These are phyloP conservation scores for Girardia tigrina DNA, from an alignment of 2,888 invertebrate genomes.

Conservation along the genomic window DNA sequence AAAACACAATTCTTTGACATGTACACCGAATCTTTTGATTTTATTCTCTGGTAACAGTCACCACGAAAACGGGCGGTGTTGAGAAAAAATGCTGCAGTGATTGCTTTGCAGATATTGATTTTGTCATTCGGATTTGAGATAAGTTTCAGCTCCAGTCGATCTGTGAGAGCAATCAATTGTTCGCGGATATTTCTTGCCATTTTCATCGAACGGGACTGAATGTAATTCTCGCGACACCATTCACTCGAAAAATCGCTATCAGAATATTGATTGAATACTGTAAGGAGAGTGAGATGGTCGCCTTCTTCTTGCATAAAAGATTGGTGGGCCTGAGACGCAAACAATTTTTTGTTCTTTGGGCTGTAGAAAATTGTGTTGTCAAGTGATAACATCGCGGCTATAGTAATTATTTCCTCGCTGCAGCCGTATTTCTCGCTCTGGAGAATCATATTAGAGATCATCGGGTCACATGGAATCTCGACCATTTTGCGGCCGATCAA, in stretches of 20 bases:
- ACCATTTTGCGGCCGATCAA: conserved; percentile 14
- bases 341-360: conserved; percentile 93
- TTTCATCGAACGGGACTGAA: conserved; percentile 89
- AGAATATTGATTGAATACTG: conserved; percentile 72
- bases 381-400: conserved; percentile 91
- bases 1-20: conserved; percentile 84
- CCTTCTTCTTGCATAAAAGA: conserved; percentile 83
- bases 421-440: conserved; percentile 54
- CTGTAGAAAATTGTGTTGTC: conserved; percentile 84
- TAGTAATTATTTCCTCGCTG: conserved; percentile 84
- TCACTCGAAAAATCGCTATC: conserved; percentile 67
- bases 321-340: conserved; percentile 66
- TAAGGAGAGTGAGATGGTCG: conserved; percentile 83
- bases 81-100: conserved; percentile 94
- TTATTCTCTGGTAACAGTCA: conserved; percentile 77
- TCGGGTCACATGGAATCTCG: conserved; percentile 2
- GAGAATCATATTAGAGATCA: background rate
- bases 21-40: conserved; percentile 86
- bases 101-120: conserved; percentile 52
- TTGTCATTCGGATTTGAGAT: conserved; percentile 56
- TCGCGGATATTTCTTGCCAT: conserved; percentile 85
- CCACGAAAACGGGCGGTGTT: conserved; percentile 85
- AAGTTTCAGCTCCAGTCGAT: conserved; percentile 88
- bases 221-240: conserved; percentile 98
- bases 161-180: conserved; percentile 82